phyloP scores from a whole-genome alignment of 2,797 vertebrate genomes.

The Sebastes iracundus region DNA sequence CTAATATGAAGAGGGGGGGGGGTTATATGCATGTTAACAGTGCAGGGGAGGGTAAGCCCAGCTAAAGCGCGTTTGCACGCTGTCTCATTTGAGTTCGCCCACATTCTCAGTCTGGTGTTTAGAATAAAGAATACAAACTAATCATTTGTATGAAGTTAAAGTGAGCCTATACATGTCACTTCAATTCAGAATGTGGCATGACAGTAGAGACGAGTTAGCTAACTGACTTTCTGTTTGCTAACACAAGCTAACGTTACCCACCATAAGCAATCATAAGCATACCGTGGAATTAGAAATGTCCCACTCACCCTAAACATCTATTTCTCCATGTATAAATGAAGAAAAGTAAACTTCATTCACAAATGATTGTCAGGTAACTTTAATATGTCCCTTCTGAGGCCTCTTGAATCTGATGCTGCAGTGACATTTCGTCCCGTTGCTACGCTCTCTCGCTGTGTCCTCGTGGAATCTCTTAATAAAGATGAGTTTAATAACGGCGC shows the following conservation, averaged over 20 bases:
- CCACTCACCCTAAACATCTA: not conserved
- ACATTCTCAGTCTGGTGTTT: not conserved
- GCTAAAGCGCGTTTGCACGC: not conserved
- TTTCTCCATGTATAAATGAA: too few species aligned
- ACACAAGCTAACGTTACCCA: not conserved
- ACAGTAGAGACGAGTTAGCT: too few species aligned
- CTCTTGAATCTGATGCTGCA: not conserved
- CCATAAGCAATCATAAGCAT: not conserved
- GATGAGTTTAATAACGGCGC: conserved; percentile 40
- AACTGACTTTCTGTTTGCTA: not conserved
- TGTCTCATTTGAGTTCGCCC: not conserved
- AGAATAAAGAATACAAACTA: not conserved
- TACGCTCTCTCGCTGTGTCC: not conserved
- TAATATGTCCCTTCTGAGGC: not conserved
- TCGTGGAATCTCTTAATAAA: conserved; percentile 51
- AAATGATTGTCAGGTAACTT: too few species aligned
- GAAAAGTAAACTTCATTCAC: too few species aligned
- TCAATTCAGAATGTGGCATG: too few species aligned
- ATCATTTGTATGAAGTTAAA: not conserved
- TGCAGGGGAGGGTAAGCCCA: not conserved
- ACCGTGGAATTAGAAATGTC: not conserved
- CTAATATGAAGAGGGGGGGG: conserved; percentile 16
- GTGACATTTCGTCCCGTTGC: conserved; percentile 12
- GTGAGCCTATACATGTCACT: not conserved
- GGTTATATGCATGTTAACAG: conserved; percentile 8